Evolutionary conservation across 2,888 invertebrate species (phyloP), one percentile per base, ranked within the genome.

Genomic region (Cancer borealis): DNA sequence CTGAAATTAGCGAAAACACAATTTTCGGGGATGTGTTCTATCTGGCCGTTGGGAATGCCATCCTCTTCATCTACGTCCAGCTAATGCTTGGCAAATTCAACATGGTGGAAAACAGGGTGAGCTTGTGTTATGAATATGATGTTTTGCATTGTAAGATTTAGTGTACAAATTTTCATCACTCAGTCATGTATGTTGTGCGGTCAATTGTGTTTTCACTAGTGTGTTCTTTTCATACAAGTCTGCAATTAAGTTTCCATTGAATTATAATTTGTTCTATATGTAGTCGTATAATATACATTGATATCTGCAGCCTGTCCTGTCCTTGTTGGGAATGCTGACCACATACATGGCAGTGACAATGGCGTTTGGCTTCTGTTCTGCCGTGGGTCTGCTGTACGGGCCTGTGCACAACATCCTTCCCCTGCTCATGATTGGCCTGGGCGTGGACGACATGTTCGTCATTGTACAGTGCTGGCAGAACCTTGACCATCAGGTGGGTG

Each of bases 381-480:
- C 97, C 12, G 96, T 98, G 94, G 98, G 98, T 10, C 97, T 98
- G 66, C 97, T 98, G 54, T 98, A 98, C 96, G 98, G 98, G 0
- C 98, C 98, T 0, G 98, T 98, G 0, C 98, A 98, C 96, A 98
- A 98, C 14, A 98, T 98, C 21, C 96, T 98, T 95, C 98, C 98
- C 8, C 98, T 98, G 96, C 97, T 98, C 94, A 96, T 98, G 26
- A 97, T 98, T 97, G 98, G 98, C 95, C 97, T 98, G 96, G 97
- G 97, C 96, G 97, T 98, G 46, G 98, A 98, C 96, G 98, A 98
- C 96, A 98, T 98, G 97, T 98, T 98, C 96, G 98, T 98, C 0
- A 98, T 98, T 97, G 97, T 98, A 97, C 98, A 98, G 39, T 98
- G 98, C 96, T 98, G 98, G 98, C 97, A 97, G 95, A 97, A 98